Evolutionary conservation across 2,888 invertebrate genomes (phyloP).

Genomic region (Xestia xanthographa): DNA sequence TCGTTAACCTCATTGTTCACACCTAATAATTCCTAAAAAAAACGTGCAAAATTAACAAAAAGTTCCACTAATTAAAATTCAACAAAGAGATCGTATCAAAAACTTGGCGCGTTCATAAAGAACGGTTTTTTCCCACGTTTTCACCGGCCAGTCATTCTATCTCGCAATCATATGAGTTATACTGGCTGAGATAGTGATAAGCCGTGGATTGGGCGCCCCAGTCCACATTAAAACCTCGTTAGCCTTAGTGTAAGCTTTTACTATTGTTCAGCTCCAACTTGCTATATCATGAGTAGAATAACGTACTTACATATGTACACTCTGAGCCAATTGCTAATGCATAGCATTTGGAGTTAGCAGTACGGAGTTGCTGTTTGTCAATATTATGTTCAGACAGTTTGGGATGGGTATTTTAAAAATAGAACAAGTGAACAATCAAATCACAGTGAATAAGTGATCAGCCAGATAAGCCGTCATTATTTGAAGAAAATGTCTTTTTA

Average conservation of each 20-base stretch:
- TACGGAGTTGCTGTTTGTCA: slow-evolving; percentile 17
- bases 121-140: slow-evolving; percentile 62
- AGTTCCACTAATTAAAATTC: slow-evolving; percentile 55
- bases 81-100: slow-evolving; percentile 56
- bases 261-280: slow-evolving; percentile 76
- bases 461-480: not conserved
- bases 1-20: slow-evolving; percentile 6
- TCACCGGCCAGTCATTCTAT: slow-evolving; percentile 76
- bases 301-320: slow-evolving; percentile 19
- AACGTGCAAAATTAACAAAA: slow-evolving; percentile 28
- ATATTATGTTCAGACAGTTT: slow-evolving; percentile 10
- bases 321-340: slow-evolving; percentile 46
- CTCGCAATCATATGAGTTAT: slow-evolving; percentile 84
- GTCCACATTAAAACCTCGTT: slow-evolving; percentile 88
- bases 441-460: not conserved
- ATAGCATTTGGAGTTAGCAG: slow-evolving; percentile 2
- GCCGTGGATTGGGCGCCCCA: slow-evolving; percentile 77
- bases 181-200: slow-evolving; percentile 84
- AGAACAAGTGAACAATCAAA: no score
- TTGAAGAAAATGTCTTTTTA: not conserved
- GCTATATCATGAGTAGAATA: slow-evolving; percentile 56
- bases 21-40: slow-evolving; percentile 8
- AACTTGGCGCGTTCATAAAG: slow-evolving; percentile 59
- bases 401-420: not conserved
- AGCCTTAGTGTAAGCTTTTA: slow-evolving; percentile 79